Evolutionary conservation across 2,888 invertebrate genomes (phyloP), one percentile per base, ranked within the genome.

Genomic region (Branchipolynoe longqiensis): DNA sequence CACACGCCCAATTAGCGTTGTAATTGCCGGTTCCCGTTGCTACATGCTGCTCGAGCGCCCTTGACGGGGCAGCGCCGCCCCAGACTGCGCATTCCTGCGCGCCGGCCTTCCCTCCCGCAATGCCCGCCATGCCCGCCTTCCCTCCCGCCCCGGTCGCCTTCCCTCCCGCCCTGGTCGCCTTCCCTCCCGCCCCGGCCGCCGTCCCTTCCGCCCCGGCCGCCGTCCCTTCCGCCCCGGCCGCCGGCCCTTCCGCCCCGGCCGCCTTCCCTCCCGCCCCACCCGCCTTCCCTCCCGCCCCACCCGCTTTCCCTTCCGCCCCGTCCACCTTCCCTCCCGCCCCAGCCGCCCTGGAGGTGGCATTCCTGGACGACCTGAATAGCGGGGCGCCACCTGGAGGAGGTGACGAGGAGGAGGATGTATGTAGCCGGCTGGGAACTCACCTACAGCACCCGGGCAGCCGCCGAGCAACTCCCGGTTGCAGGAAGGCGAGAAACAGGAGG

Each of bases 21-120:
- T 62, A 83, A 83, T 83, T 83, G 58, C 14, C 28, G 64, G n/a
- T 25, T 14, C n/a, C 48, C 64, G 58, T 83, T 36, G 83, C 83
- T 83, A 83, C 83, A 83, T 83, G 62, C 62, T 83, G 33, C 31
- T 33, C 6, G 8, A 82, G 58, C n/a, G 28, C 41, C 41, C 41
- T 25, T 12, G 12, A 28, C 28, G 73, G 82, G 2, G 56, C 14
- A 33, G 82, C 25, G 8, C 4, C 73, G 38, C 33, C 73, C 40
- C 54, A n/a, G 78, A 78, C 78, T 78, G 41, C n/a, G n/a, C 48
- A 78, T 78, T 78, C 48, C 41, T 78, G 2, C 18, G 8, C 31
- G 28, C 8, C 54, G 8, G 69, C 40, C 62, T 62, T 28, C 62
- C n/a, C 62, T 62, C 62, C n/a, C 62, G n/a, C n/a, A n/a, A n/a